Evolutionary conservation across 2,888 invertebrate genomes (phyloP).

Genomic region (Chydorus sphaericus): DNA sequence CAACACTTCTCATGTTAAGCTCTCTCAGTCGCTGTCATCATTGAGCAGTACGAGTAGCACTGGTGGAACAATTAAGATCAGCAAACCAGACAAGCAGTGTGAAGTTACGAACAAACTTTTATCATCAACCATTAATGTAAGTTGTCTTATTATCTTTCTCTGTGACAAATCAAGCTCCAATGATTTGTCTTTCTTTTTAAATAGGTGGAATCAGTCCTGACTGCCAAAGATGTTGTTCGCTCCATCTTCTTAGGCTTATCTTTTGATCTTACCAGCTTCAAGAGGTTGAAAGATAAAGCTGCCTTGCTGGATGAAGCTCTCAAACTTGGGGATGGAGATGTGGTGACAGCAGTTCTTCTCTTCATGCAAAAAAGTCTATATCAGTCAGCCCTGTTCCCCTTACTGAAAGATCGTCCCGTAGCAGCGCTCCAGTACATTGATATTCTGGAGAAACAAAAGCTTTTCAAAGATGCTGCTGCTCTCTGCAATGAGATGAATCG

Average conservation of each 20-base stretch:
- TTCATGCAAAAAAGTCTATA: conserved; percentile 1
- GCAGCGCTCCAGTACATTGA: conserved; percentile 1
- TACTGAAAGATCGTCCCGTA: not conserved
- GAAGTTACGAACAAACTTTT: conserved; percentile 3
- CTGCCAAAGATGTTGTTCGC: conserved; percentile 2
- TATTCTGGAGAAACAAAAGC: conserved; percentile 8
- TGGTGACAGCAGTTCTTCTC: not conserved
- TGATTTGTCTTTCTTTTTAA: not conserved
- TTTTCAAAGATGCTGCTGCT: not conserved
- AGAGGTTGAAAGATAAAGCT: not conserved
- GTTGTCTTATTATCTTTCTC: not conserved
- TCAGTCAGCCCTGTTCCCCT: not conserved
- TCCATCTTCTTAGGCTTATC: conserved; percentile 7
- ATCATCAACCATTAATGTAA: conserved; percentile 3
- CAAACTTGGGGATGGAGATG: conserved; percentile 8
- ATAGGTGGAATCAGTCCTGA: not conserved
- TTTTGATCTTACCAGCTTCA: conserved; percentile 1
- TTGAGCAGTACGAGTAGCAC: conserved; percentile 3
- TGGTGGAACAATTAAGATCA: not conserved
- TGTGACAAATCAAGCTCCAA: not conserved
- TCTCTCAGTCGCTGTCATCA: conserved; percentile 1
- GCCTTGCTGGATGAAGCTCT: not conserved
- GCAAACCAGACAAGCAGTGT: not conserved
- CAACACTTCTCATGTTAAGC: not conserved
- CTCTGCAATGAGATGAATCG: not conserved